phyloP scores from a whole-genome alignment of 2,888 invertebrate species.

The Melanotus villosus region DNA sequence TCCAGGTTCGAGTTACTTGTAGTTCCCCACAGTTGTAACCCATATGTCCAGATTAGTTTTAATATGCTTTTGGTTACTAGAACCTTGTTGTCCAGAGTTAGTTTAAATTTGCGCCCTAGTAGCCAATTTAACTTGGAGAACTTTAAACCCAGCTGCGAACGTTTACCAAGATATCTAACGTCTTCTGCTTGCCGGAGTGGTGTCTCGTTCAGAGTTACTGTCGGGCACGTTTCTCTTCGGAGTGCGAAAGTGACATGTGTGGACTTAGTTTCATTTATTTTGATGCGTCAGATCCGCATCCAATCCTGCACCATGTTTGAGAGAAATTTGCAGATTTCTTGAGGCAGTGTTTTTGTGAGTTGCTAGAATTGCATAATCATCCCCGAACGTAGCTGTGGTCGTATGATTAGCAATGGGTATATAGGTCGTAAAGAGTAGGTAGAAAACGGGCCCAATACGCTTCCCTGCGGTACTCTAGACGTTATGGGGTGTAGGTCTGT shows the following conservation, averaged over 20 bases:
- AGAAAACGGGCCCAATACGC: conserved; percentile 47
- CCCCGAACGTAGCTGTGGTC: conserved; percentile 45
- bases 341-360: conserved; percentile 45
- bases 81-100: conserved; percentile 25
- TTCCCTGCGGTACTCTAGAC: conserved; percentile 48
- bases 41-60: conserved; percentile 34
- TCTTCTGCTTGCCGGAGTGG: too few species aligned
- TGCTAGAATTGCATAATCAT: conserved; percentile 24
- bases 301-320: conserved; percentile 47
- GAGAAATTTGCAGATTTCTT: conserved; percentile 42
- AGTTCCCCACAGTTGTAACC: conserved; percentile 40
- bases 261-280: conserved; percentile 50
- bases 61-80: conserved; percentile 34
- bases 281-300: conserved; percentile 49
- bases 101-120: conserved; percentile 5
- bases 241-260: conserved; percentile 51
- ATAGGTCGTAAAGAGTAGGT: background rate
- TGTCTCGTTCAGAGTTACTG: too few species aligned
- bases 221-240: conserved; percentile 44
- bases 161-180: background rate
- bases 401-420: conserved; percentile 43
- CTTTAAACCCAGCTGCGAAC: conserved; percentile 21
- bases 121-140: conserved; percentile 7
- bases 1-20: conserved; percentile 38
- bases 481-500: conserved; percentile 39